These are phyloP conservation scores for Ernsta delagoae DNA, from an alignment of 2,888 invertebrate genomes.

Conservation along the genomic window DNA sequence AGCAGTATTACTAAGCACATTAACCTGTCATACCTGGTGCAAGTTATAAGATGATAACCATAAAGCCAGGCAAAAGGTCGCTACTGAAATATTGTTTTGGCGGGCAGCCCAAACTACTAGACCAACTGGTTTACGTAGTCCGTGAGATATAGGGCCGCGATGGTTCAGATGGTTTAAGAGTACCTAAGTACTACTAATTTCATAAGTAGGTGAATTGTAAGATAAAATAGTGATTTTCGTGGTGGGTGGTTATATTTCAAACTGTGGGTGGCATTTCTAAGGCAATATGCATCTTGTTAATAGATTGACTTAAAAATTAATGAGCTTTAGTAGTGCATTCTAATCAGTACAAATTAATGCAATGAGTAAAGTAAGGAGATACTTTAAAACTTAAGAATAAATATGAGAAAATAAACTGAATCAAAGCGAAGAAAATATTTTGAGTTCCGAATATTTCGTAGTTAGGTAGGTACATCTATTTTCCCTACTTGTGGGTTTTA, in stretches of 20 bases:
- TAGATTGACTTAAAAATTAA: background rate
- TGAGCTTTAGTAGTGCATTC: background rate
- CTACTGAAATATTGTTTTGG: conserved; percentile 30
- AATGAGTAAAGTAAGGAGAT: too few relatives aligned
- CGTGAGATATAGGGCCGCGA: conserved; percentile 19
- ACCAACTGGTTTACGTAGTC: conserved; percentile 30
- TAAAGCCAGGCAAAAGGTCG: conserved; percentile 36
- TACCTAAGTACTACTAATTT: background rate
- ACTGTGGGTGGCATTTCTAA: too few relatives aligned
- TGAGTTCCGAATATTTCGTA: too few relatives aligned
- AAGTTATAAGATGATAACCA: conserved; percentile 38
- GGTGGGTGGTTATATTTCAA: too few relatives aligned
- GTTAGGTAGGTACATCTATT: too few relatives aligned
- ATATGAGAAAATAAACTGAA: too few relatives aligned
- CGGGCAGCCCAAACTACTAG: conserved; percentile 27
- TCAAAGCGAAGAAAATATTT: too few relatives aligned
- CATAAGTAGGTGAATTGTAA: too few relatives aligned
- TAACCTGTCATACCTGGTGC: conserved; percentile 38
- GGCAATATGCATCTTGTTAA: background rate
- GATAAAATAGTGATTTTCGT: too few relatives aligned
- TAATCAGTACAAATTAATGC: background rate
- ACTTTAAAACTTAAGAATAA: too few relatives aligned
- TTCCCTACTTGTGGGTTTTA: too few relatives aligned
- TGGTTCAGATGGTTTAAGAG: conserved; percentile 1
- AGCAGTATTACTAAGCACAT: conserved; percentile 27